Conservation (phyloP, 2,113 vertebrate genomes). For the Propithecus coquereli region DNA sequence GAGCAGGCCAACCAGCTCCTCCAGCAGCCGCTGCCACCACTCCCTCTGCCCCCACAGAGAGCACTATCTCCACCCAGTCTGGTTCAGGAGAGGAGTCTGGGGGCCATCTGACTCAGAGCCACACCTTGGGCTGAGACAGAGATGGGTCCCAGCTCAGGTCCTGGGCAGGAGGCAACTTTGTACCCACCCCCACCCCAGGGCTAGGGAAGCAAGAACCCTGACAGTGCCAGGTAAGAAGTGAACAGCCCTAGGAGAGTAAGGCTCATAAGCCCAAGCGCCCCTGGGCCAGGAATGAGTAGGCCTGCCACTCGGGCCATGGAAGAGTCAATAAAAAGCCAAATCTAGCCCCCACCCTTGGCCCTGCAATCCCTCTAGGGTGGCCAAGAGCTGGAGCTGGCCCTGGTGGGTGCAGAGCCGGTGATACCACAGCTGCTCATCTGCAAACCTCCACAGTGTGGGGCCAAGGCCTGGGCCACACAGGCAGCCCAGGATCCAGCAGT, state of each 20-base stretch:
- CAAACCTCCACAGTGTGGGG: not conserved
- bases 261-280: not conserved
- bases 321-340: not conserved
- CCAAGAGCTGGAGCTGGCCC: not conserved
- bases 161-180: not conserved
- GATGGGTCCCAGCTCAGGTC: not conserved
- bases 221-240: not conserved
- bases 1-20: constrained; percentile 63
- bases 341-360: not conserved
- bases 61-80: not conserved
- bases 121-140: not conserved
- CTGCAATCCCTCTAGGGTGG: not conserved
- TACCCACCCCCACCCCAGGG: not conserved
- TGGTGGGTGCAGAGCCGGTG: not conserved
- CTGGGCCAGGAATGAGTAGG: not conserved
- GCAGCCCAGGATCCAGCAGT: not conserved
- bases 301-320: not conserved
- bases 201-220: not conserved
- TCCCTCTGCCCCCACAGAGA: not conserved
- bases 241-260: not conserved
- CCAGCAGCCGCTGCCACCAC: not conserved
- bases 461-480: not conserved
- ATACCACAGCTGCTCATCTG: not conserved
- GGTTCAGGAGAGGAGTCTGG: not conserved
- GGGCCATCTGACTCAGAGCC: not conserved